Base-by-base conservation (phyloP, 2,888 invertebrate species). In the Steromphala cineraria region DNA sequence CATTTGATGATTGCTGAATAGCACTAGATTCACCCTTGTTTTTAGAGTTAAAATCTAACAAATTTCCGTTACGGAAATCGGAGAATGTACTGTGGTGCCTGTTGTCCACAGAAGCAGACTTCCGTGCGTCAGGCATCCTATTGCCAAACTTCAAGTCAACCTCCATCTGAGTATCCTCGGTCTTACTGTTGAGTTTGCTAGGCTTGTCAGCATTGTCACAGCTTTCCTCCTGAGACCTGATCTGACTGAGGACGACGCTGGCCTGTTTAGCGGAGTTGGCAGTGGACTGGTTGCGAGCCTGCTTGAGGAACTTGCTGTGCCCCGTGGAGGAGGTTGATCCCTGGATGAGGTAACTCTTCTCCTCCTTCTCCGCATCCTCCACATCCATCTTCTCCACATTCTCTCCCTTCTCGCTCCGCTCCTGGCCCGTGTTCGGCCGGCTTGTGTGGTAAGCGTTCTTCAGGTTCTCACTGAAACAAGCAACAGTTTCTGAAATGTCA, bases 301-400 rank as follows among this genome's bases (percentile, higher is more conserved):
- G 90, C 84, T 91, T 91, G 19, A 90, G 83, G 79, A 88, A 89
- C 86, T 91, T 91, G 82, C 90, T 89, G 55, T 87, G 84, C 75
- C 82, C 82, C 36, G 78, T 21, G 87, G 86, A 36, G 86, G 84
- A 55, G 67, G 21, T 62, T 40, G 19, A 21, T 2, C 71, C 71
- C 55, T 81, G 81, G 21, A 81, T 75, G 76, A 79, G 53, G 28
- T 79, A 71, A 40, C 36, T 67, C 28, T 76, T 81, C 55, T 67
- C 78, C 15, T 40, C 55, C 17, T 53, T 36, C 28, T 80, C 80
- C 24, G 46, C 83, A 71, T 89, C 86, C n/a, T 84, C 83, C 1
- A 80, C 82, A 78, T 89, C 89, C 88, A 88, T 88, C 81, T 87
- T 90, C 46, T 88, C 89, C 67, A 84, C 87, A 31, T 82, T 75